Evolutionary conservation across 1,140 invertebrate species (phyloP).

Genomic region (Melanaphis sacchari): DNA sequence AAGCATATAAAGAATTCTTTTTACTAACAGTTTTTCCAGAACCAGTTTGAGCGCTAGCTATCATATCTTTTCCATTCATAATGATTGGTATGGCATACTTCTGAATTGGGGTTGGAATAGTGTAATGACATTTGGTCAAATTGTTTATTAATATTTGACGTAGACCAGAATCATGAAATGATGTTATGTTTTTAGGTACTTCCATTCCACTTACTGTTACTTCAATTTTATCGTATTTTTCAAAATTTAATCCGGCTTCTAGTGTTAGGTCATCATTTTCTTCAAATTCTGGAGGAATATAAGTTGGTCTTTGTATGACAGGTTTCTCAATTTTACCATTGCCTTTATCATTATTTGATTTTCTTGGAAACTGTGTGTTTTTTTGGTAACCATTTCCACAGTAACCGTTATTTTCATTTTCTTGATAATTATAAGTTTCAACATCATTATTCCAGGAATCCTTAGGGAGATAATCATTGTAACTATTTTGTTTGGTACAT

Average conservation of each 20-base stretch:
- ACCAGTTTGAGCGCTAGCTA: constrained; percentile 97
- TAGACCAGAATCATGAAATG: constrained; percentile 77
- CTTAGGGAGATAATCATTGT: too few species aligned
- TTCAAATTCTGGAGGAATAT: constrained; percentile 81
- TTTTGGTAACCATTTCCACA: neutral
- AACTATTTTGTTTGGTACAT: neutral
- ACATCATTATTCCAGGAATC: too few species aligned
- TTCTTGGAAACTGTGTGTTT: neutral
- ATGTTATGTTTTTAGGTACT: constrained; percentile 69
- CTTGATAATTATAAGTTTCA: neutral
- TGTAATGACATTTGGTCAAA: constrained; percentile 81
- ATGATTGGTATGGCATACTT: constrained; percentile 89
- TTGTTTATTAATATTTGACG: constrained; percentile 76
- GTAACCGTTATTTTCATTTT: neutral
- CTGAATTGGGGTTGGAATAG: constrained; percentile 91
- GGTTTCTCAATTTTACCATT: neutral
- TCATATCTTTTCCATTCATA: constrained; percentile 80
- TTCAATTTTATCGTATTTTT: constrained; percentile 61
- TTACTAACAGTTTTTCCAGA: constrained; percentile 86
- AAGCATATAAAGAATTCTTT: neutral
- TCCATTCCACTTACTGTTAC: constrained; percentile 73
- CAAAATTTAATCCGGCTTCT: constrained; percentile 85
- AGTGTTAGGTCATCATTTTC: constrained; percentile 71
- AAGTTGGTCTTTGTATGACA: constrained; percentile 63
- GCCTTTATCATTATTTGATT: neutral